These are phyloP conservation scores for Sceloporus undulatus DNA, from an alignment of 2,113 vertebrate species.

Conservation along the genomic window DNA sequence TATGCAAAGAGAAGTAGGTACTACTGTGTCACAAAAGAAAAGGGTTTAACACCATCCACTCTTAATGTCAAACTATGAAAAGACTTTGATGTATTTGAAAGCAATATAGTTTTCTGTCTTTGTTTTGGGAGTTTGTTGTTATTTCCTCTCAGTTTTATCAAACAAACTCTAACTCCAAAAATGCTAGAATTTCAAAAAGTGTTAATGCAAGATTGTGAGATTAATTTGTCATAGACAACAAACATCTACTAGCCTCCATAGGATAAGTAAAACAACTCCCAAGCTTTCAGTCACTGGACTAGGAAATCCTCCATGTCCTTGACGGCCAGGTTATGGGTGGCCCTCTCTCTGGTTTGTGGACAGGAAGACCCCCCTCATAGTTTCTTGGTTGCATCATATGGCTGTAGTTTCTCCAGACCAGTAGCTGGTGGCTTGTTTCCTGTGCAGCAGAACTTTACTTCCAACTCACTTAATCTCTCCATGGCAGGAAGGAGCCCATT, in stretches of 20 bases:
- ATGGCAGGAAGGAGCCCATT: conserved; percentile 32
- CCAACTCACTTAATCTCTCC: conserved; percentile 33
- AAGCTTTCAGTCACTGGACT: not conserved
- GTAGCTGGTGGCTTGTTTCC: conserved; percentile 19
- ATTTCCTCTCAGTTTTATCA: not conserved
- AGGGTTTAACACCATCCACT: not conserved
- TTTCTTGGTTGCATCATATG: conserved; percentile 37
- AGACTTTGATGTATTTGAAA: not conserved
- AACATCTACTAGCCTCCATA: no score
- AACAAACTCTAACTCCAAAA: not conserved
- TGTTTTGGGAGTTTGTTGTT: not conserved
- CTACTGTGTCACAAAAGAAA: not conserved
- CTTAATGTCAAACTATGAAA: not conserved
- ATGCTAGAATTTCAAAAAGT: not conserved
- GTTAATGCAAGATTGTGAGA: no score
- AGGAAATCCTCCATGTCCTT: not conserved
- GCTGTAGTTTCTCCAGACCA: conserved; percentile 41
- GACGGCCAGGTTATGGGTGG: conserved; percentile 24
- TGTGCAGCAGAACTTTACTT: conserved; percentile 40
- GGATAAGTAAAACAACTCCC: no score
- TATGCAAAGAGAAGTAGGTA: not conserved
- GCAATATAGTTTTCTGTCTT: not conserved
- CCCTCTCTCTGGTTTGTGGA: conserved; percentile 31
- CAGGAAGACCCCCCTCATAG: conserved; percentile 33
- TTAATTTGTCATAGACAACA: not conserved